Conservation (phyloP, 2,888 invertebrate genomes). For the Chloromyia formosa region DNA sequence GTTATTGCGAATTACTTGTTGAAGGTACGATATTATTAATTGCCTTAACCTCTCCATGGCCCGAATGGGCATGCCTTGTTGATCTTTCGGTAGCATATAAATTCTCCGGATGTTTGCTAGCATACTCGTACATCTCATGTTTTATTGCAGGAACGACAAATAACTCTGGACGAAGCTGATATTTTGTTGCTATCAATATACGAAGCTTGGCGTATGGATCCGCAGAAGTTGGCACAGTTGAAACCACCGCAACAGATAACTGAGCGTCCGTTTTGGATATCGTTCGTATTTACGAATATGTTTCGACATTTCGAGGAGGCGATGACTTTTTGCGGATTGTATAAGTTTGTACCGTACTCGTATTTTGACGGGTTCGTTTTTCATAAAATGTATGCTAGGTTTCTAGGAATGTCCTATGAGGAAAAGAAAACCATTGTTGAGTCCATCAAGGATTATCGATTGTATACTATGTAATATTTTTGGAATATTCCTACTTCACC, state of each 20-base stretch:
- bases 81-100: neutral
- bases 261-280: constrained; percentile 46
- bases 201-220: constrained; percentile 15
- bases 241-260: constrained; percentile 26
- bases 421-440: constrained; percentile 20
- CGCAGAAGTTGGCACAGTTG: constrained; percentile 33
- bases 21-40: constrained; percentile 30
- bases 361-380: constrained; percentile 48
- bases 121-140: neutral
- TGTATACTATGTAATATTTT: constrained; percentile 6
- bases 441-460: constrained; percentile 9
- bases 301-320: constrained; percentile 31
- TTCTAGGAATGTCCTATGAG: constrained; percentile 12
- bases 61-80: too few species aligned
- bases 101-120: neutral
- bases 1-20: constrained; percentile 41
- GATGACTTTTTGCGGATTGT: constrained; percentile 43
- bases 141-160: constrained; percentile 45
- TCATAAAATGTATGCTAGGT: constrained; percentile 47
- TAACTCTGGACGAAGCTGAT: constrained; percentile 47
- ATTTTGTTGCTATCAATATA: constrained; percentile 42
- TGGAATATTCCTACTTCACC: too few species aligned
- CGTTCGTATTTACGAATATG: constrained; percentile 41
- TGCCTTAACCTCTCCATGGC: too few species aligned
- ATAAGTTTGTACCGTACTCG: constrained; percentile 14